A percentile compares a stretch with the other conserved stretches of the same genome.
These are phyloP conservation scores for Pelusios castaneus DNA, from an alignment of 2,113 vertebrate genomes.

Conservation along the genomic window DNA sequence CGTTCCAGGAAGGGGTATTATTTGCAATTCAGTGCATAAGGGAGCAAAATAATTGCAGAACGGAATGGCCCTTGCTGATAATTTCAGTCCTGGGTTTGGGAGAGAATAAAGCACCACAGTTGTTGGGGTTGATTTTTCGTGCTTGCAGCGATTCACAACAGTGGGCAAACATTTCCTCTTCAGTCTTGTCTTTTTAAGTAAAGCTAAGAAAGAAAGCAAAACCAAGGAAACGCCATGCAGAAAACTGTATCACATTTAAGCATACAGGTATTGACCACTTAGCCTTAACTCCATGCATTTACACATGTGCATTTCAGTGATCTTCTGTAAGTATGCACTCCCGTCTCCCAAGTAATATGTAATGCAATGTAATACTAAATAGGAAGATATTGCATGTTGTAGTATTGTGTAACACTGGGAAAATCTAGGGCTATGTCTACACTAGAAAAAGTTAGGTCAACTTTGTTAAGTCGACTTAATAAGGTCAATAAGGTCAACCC, in stretches of 20 bases:
- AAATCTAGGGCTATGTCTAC: background rate
- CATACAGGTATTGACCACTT: background rate
- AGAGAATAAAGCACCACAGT: background rate
- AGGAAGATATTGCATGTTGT: background rate
- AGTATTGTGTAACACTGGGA: background rate
- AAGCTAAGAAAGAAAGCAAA: background rate
- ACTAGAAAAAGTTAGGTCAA: too few species aligned
- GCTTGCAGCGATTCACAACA: background rate
- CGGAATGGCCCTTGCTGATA: constrained; percentile 31
- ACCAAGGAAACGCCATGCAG: background rate
- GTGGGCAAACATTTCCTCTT: background rate
- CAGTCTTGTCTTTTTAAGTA: background rate
- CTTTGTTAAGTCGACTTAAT: too few species aligned
- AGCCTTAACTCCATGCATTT: background rate
- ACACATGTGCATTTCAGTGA: background rate
- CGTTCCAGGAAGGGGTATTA: constrained; percentile 4
- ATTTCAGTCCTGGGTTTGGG: constrained; percentile 7
- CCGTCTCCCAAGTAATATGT: background rate
- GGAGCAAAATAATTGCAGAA: background rate
- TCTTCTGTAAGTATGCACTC: background rate
- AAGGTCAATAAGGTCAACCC: too few species aligned
- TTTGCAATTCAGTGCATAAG: constrained; percentile 43
- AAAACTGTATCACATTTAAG: background rate
- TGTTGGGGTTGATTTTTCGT: background rate
- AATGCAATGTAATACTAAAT: background rate